Conservation (phyloP, 2,113 vertebrate genomes). For the Microtus richardsoni region DNA sequence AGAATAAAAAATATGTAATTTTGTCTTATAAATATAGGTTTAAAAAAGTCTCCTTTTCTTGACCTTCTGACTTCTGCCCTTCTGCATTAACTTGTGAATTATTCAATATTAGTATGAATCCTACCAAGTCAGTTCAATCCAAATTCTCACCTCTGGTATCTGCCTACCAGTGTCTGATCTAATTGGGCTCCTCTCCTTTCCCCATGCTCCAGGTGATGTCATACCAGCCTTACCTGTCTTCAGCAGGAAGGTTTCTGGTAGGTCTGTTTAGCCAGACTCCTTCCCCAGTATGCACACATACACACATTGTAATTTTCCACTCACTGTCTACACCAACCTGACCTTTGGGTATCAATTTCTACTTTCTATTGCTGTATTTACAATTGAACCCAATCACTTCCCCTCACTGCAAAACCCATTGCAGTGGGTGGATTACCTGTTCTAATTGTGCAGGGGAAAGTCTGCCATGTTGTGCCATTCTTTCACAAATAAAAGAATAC, state of each 20-base stretch:
- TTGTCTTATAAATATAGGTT: not conserved
- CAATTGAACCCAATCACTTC: not conserved
- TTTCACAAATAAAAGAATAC: not conserved
- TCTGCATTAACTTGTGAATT: not conserved
- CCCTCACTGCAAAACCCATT: not conserved
- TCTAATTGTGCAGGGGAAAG: not conserved
- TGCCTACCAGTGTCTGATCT: not conserved
- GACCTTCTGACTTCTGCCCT: not conserved
- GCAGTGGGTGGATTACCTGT: not conserved
- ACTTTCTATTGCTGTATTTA: not conserved
- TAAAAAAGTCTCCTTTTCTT: not conserved
- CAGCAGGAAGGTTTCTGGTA: not conserved
- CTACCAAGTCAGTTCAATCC: not conserved
- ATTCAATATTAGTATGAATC: not conserved
- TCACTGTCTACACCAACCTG: too few relatives aligned
- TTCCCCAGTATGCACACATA: too few relatives aligned
- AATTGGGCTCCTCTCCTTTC: not conserved
- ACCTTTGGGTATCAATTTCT: not conserved
- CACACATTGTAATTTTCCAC: not conserved
- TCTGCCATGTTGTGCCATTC: not conserved
- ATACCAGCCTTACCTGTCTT: not conserved
- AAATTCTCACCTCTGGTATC: not conserved
- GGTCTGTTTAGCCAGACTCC: not conserved
- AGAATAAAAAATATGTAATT: not conserved
- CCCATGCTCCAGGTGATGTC: not conserved